Evolutionary conservation across 2,113 vertebrate species (phyloP).

Genomic region (Conger conger): DNA sequence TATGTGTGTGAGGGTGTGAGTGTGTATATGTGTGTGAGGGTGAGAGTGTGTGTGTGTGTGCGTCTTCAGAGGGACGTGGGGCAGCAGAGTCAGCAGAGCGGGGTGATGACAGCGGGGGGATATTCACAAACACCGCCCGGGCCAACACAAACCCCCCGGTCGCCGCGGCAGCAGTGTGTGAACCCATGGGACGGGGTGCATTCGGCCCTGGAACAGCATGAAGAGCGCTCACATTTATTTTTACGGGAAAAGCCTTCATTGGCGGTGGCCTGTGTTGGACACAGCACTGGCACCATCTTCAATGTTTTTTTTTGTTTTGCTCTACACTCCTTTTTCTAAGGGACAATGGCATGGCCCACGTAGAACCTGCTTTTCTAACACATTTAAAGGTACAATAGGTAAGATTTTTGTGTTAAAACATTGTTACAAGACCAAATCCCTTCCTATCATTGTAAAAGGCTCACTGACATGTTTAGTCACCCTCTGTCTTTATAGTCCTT

Average conservation of each 20-base stretch:
- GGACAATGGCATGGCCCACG: neutral
- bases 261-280: neutral
- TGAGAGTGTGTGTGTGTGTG: too few species aligned
- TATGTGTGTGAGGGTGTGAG: too few species aligned
- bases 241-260: neutral
- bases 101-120: neutral
- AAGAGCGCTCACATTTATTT: neutral
- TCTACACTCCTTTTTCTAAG: neutral
- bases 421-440: too few species aligned
- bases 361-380: too few species aligned
- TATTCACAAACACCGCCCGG: neutral
- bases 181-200: neutral
- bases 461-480: too few species aligned
- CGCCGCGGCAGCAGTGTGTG: neutral
- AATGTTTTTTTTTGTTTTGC: neutral
- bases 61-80: slow-evolving; percentile 2
- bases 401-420: too few species aligned
- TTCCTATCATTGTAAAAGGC: too few species aligned
- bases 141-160: neutral
- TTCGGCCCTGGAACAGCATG: neutral
- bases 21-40: too few species aligned
- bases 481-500: too few species aligned
- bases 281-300: neutral
- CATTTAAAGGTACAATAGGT: too few species aligned
- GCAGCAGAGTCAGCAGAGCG: neutral